Evolutionary conservation across 2,113 vertebrate genomes (phyloP).

Genomic region (Actinemys pallida): DNA sequence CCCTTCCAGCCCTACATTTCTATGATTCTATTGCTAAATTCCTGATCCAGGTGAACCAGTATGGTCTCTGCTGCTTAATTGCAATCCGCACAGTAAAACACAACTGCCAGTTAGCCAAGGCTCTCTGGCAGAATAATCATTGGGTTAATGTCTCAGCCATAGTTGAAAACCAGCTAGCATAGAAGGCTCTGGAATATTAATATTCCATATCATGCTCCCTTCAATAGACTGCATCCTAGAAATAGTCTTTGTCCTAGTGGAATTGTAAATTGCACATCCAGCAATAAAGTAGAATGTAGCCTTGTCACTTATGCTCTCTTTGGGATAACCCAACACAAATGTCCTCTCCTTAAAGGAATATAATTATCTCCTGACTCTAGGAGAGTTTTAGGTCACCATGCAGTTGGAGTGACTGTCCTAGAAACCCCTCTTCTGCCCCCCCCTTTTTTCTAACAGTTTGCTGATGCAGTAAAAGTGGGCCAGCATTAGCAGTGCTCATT

Average conservation of each 20-base stretch:
- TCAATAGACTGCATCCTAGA: background rate
- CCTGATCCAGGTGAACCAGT: background rate
- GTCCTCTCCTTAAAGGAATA: background rate
- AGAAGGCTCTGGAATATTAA: background rate
- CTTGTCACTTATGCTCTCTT: background rate
- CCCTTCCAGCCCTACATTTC: background rate
- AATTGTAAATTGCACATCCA: background rate
- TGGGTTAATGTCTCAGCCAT: background rate
- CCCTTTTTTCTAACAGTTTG: fast-evolving
- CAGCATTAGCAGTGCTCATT: background rate
- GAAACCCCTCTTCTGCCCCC: background rate
- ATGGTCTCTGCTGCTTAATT: background rate
- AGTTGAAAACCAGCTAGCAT: background rate
- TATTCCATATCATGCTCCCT: background rate
- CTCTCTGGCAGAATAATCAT: background rate
- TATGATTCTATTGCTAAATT: background rate
- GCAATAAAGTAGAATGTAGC: background rate
- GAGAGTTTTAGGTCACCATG: background rate
- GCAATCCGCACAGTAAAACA: background rate
- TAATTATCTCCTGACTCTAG: background rate
- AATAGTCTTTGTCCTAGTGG: conserved; percentile 18
- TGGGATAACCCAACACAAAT: background rate
- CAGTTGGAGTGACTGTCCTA: background rate
- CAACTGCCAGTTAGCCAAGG: background rate
- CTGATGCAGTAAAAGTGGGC: background rate